Conservation (phyloP, 2,113 vertebrate genomes). For the Planiliza haematocheilus region DNA sequence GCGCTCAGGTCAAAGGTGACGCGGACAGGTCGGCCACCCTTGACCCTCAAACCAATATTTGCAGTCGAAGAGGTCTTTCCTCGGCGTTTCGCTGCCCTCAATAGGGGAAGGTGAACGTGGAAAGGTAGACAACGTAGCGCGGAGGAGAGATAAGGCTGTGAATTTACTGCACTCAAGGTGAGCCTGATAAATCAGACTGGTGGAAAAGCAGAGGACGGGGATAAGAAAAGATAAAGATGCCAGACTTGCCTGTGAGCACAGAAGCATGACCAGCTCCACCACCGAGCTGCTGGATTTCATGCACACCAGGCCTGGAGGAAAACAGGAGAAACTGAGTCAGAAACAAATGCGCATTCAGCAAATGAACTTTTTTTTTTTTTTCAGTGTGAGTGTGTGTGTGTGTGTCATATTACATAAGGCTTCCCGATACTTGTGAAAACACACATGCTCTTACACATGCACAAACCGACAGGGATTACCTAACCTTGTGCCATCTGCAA, state of each 20-base stretch:
- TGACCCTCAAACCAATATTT: constrained; percentile 92
- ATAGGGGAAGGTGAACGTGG: constrained; percentile 27
- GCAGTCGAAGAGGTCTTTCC: constrained; percentile 85
- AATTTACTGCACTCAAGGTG: constrained; percentile 81
- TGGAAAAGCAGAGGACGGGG: constrained; percentile 29
- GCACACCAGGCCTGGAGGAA: constrained; percentile 92
- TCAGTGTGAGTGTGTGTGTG: no score
- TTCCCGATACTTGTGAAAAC: constrained; percentile 2
- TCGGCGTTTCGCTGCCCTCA: constrained; percentile 43
- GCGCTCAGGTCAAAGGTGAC: constrained; percentile 94
- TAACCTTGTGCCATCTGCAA: constrained; percentile 78
- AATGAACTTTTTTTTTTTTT: neutral
- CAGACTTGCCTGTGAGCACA: constrained; percentile 96
- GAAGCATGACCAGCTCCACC: constrained; percentile 98
- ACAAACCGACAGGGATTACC: constrained; percentile 34
- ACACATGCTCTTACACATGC: neutral
- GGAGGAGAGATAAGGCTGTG: constrained; percentile 73
- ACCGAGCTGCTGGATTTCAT: constrained; percentile 99
- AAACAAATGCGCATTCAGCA: neutral
- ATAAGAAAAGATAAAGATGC: constrained; percentile 67
- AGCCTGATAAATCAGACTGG: constrained; percentile 68
- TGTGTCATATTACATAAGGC: neutral
- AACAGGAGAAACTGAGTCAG: neutral
- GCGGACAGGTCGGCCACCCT: constrained; percentile 87
- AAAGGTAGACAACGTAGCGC: constrained; percentile 45